Base-by-base conservation (phyloP, 2,888 invertebrate genomes). In the Habroteleia sp. region DNA sequence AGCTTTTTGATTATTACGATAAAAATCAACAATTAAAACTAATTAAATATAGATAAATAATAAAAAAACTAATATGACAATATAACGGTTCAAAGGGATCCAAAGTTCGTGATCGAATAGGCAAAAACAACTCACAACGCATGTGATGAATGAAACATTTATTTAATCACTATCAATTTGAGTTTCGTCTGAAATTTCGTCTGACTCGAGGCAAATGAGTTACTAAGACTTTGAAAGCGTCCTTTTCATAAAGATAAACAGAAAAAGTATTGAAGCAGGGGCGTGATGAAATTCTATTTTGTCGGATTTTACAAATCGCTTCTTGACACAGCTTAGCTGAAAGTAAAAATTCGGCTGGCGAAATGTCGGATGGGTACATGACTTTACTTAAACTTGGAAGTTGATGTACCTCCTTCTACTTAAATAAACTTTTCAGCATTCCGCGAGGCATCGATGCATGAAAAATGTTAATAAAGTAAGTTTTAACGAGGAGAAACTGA, bases 381-480 rank as follows among this genome's bases (percentile, higher is more conserved):
- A 77, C 73, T 79, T 79, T 60, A 72, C 60, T 54, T 20, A 52
- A 33, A 54, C 46, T 63, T 37, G 41, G 41, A 54, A 46, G 71
- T 73, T 74, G 58, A 62, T 39, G 62, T 76, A 77, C 72, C 76
- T 71, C 68, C 73, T 78, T 76, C 78, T 82, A 81, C 82, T 84
- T 80, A 74, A 79, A 81, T 78, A 79, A 83, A 84, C 83, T 85
- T 85, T 76, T 66, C 79, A 79, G 80, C 82, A 81, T 82, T 85
- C 79, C 78, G 77, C 79, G 79, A 85, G 83, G 84, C 84, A 85
- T 84, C 79, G 80, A 83, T 60, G 82, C 82, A 84, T 84, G 84
- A 85, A 85, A 85, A 86, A 86, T 86, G 82, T 86, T 86, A 86
- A 86, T 86, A 86, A 85, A 84, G 81, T 83, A 86, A 86, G 85